Base-by-base conservation (phyloP, 2,113 vertebrate genomes). In the Rhea americana region DNA sequence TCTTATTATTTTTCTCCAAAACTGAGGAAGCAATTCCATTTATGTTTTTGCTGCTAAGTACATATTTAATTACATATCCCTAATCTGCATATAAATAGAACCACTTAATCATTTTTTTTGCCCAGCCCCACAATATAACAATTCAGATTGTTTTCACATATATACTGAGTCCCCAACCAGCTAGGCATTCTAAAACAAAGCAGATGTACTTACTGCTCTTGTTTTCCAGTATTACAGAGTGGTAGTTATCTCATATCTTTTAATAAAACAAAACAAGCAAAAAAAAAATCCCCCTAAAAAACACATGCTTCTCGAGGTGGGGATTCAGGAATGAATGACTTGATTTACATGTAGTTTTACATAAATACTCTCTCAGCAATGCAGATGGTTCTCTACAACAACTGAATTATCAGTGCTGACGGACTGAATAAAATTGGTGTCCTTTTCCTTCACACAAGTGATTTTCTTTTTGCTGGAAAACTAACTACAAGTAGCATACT, bases 41-140 rank as follows among this genome's bases (percentile, higher is more conserved):
- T 86, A 77, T 75, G 73, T 92, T 91, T 91, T 90, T 93, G 88
- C 86, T 88, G 72, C 43, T 88, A 70, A 92, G 90, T 79, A 63
- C 7, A 2, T 72, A 77, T 81, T 95, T 93, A 96, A 96, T 96
- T 95, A 81, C 9, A 0, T 26, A 76, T 66, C 70, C 56, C 66
- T 19, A 63, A 83, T 93, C 93, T 96, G 90, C 93, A 95, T 81
- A 91, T 88, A 96, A 95, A 96, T 93, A 85, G 82, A 94, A 68
- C 71, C 91, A 91, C 66, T 93, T 94, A 21, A 86, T 91, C 90
- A 89, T 65, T 82, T 85, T 67, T 67, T 83, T 86, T 75, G 39
- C 91, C 85, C 73, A 73, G 85, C 90, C 93, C 59, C 66, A 70
- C 66, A 85, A 79, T 32, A 41, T 3, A 30, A 56, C 83, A 51